Evolutionary conservation across 2,888 invertebrate species (phyloP).

Genomic region (Aphelenchoides bicaudatus): DNA sequence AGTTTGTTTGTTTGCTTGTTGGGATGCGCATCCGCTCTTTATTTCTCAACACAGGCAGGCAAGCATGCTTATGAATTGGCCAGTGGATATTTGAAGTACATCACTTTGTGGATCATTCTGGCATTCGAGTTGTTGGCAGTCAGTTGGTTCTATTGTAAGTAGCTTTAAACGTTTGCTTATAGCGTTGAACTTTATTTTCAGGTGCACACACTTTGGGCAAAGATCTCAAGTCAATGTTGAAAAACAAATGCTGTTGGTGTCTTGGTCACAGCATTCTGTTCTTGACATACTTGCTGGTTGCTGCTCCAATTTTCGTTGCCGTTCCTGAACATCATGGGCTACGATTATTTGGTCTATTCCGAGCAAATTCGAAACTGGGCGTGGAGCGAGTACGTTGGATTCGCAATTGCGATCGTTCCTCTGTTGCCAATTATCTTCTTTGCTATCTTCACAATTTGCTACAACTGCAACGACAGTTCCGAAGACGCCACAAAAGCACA

Average conservation of each 20-base stretch:
- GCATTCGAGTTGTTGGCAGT: constrained; percentile 55
- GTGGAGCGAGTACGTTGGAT: constrained; percentile 53
- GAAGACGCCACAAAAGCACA: constrained; percentile 20
- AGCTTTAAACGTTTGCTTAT: background rate
- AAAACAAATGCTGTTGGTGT: constrained; percentile 51
- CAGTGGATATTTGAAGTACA: constrained; percentile 51
- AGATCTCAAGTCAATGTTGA: constrained; percentile 55
- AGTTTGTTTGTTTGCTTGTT: constrained; percentile 47
- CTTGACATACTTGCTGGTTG: constrained; percentile 54
- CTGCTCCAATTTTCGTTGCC: constrained; percentile 51
- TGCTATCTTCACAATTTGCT: constrained; percentile 45
- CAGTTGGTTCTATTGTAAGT: constrained; percentile 60
- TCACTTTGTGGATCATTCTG: constrained; percentile 55
- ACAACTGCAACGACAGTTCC: constrained; percentile 29
- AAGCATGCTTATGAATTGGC: constrained; percentile 52
- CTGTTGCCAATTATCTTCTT: constrained; percentile 58
- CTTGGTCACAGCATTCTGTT: constrained; percentile 52
- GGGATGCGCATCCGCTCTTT: constrained; percentile 44
- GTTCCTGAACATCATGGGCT: constrained; percentile 46
- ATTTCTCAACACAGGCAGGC: constrained; percentile 58
- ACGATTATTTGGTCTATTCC: constrained; percentile 51
- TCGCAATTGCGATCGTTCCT: constrained; percentile 53
- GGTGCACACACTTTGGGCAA: constrained; percentile 57
- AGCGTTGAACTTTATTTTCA: constrained; percentile 25
- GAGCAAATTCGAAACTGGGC: constrained; percentile 46